phyloP scores from a whole-genome alignment of 2,888 invertebrate species.

The Notodonta dromedarius region DNA sequence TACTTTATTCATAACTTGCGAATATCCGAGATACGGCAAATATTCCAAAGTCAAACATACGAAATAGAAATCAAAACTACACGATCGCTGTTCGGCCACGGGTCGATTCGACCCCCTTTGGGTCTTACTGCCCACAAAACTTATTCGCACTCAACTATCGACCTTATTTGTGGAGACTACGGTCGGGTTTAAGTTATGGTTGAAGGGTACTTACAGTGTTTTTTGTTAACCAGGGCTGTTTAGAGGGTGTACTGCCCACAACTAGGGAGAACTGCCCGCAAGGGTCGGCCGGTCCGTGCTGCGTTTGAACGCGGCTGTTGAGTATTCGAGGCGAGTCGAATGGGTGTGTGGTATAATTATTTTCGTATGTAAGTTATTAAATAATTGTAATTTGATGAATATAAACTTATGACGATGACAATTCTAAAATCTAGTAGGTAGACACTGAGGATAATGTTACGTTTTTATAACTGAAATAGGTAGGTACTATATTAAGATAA shows the following conservation, averaged over 20 bases:
- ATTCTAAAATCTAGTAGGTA: too few relatives aligned
- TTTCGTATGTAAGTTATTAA: not conserved
- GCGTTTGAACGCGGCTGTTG: constrained; percentile 52
- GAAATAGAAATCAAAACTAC: constrained; percentile 76
- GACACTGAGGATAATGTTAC: too few relatives aligned
- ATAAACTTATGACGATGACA: too few relatives aligned
- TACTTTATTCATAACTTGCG: constrained; percentile 39
- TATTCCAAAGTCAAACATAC: constrained; percentile 42
- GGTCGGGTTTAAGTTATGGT: constrained; percentile 42
- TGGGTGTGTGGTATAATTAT: constrained; percentile 9
- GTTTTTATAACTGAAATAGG: too few relatives aligned
- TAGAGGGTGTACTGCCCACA: constrained; percentile 81
- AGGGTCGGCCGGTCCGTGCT: constrained; percentile 73
- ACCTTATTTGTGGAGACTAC: constrained; percentile 26
- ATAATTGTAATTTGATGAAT: too few relatives aligned
- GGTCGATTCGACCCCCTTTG: constrained; percentile 74
- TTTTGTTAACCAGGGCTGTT: constrained; percentile 64
- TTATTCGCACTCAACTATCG: constrained; percentile 17
- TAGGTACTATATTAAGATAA: too few relatives aligned
- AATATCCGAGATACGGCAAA: constrained; percentile 35
- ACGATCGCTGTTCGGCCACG: constrained; percentile 70
- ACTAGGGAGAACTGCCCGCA: constrained; percentile 80
- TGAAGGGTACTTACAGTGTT: constrained; percentile 63
- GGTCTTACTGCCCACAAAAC: constrained; percentile 67
- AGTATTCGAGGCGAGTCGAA: constrained; percentile 14